Evolutionary conservation across 2,888 invertebrate species (phyloP).

Genomic region (Hirtodrosophila alboralis): DNA sequence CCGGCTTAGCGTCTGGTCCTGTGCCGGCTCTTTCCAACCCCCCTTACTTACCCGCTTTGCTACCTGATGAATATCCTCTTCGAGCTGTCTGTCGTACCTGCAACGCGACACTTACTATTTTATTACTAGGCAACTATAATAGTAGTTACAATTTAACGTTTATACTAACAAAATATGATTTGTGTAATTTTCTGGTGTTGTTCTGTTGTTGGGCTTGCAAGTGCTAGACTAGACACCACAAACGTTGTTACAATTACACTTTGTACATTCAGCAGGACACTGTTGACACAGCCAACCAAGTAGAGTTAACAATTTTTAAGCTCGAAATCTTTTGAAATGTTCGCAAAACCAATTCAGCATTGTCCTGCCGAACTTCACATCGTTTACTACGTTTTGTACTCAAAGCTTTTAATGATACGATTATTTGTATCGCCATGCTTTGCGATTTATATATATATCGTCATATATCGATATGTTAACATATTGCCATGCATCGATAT

Average conservation of each 20-base stretch:
- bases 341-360: conserved; percentile 15
- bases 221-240: conserved; percentile 3
- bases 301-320: conserved; percentile 19
- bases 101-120: conserved; percentile 17
- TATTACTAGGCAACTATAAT: conserved; percentile 2
- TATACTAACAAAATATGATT: conserved; percentile 7
- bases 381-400: conserved; percentile 14
- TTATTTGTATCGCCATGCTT: not conserved
- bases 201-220: conserved; percentile 2
- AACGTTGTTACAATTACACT: not conserved
- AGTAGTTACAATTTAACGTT: not conserved
- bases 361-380: conserved; percentile 29
- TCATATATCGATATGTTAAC: too few species aligned
- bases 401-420: conserved; percentile 6
- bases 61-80: conserved; percentile 20
- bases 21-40: conserved; percentile 1
- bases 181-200: conserved; percentile 3
- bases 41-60: conserved; percentile 39
- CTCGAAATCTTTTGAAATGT: conserved; percentile 18
- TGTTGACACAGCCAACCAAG: conserved; percentile 20
- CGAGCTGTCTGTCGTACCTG: conserved; percentile 31
- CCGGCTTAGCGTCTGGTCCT: not conserved
- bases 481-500: too few species aligned
- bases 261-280: conserved; percentile 14
- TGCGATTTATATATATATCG: not conserved